phyloP scores from a whole-genome alignment of 2,797 vertebrate species.

The Prionace glauca region DNA sequence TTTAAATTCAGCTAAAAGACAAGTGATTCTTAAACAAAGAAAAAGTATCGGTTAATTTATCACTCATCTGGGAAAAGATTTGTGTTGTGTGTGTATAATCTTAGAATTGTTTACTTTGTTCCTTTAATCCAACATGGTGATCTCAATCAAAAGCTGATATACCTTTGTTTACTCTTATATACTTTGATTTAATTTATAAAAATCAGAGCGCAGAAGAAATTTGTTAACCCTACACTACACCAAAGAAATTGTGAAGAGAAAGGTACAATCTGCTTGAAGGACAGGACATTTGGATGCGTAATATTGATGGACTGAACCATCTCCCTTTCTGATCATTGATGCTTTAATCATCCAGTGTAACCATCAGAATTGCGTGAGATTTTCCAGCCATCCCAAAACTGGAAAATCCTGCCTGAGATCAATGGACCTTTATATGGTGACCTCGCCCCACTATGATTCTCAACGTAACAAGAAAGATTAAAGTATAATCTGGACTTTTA shows the following conservation, averaged over 20 bases:
- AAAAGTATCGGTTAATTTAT: slow-evolving; percentile 3
- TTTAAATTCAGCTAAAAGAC: not conserved
- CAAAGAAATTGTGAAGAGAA: not conserved
- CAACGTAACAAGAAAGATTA: not conserved
- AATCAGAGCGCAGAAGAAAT: not conserved
- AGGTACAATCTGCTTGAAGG: too few relatives aligned
- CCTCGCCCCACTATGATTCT: too few relatives aligned
- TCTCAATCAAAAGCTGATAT: not conserved
- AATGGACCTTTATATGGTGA: too few relatives aligned
- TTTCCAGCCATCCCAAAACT: too few relatives aligned
- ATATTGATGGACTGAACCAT: not conserved
- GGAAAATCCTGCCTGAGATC: too few relatives aligned
- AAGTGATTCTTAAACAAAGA: not conserved
- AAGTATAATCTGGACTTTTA: not conserved
- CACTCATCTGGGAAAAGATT: not conserved
- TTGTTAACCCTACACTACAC: not conserved
- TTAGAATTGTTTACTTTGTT: not conserved
- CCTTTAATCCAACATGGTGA: not conserved
- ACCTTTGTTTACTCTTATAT: not conserved
- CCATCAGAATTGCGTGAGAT: not conserved
- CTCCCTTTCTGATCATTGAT: not conserved
- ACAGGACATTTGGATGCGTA: not conserved
- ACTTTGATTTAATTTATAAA: not conserved
- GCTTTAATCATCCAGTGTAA: not conserved
- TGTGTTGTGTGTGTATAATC: slow-evolving; percentile 17